Evolutionary conservation across 2,113 vertebrate species (phyloP), one percentile per base, ranked within the genome.

Genomic region (Bolborhynchus lineola): DNA sequence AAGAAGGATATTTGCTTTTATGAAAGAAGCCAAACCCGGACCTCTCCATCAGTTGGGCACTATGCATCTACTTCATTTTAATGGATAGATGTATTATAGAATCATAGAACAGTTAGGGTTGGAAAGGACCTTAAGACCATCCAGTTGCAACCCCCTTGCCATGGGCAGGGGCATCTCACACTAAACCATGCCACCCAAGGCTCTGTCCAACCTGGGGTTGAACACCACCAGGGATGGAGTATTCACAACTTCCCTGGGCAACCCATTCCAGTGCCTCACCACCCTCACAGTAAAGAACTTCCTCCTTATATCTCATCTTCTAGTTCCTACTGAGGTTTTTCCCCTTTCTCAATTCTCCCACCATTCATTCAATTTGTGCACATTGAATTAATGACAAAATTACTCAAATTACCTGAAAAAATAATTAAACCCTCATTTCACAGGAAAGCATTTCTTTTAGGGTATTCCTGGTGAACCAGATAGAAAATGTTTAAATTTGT

Each of bases 341-440:
- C 2, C 19, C 31, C 68, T 46, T 55, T 18, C 24, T 55, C 15
- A 4, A 11, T 84, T 53, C 21, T 84, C 9, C 16, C 23, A 25
- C 14, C 62, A 4, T 24, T 31, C 16, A 52, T 52, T 46, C 44
- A 57, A 68, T 82, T 37, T n/a, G 2, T 46, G 18, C 16, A 37
- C 2, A 31, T 2, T 18, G 25, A 75, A 42, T 64, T 28, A n/a
- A 79, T 47, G 20, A 2, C 13, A 59, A 76, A 90, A 33, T 25
- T 18, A 26, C 13, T 11, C 9, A 2, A 14, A 23, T 62, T 39
- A 23, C 10, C 15, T 2, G 1, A 13, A 64, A 87, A 53, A 59
- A 23, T 57, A 21, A 35, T 1, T 1, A 59, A 60, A 0, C 7
- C 8, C 13, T 3, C 2, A 5, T 76, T 84, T 88, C 26, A 23